These are phyloP conservation scores for Paramormyrops kingsleyae DNA, from an alignment of 2,113 vertebrate genomes.

Conservation along the genomic window DNA sequence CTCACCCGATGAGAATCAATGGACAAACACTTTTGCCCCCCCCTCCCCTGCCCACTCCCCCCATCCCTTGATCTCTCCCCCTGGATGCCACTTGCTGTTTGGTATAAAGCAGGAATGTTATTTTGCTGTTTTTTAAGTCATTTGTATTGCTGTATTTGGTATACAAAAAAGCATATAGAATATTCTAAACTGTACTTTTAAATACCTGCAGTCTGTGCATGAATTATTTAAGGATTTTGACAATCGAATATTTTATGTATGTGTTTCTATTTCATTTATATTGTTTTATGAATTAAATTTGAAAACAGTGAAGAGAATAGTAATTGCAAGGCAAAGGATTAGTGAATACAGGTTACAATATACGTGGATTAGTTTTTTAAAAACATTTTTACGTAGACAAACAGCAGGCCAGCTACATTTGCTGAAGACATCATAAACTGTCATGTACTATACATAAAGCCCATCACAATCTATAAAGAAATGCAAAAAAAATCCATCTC, in stretches of 20 bases:
- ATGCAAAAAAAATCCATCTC: background rate
- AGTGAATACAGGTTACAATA: background rate
- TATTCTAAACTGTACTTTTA: background rate
- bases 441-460: background rate
- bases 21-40: conserved; percentile 43
- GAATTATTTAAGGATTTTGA: background rate
- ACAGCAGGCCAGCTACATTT: background rate
- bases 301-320: background rate
- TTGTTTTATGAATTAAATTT: background rate
- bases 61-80: conserved; percentile 41
- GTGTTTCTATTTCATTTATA: background rate
- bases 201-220: background rate
- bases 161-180: background rate
- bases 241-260: background rate
- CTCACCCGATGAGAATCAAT: conserved; percentile 43
- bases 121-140: background rate
- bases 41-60: conserved; percentile 22
- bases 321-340: background rate
- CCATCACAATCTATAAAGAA: background rate
- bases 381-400: background rate
- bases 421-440: background rate
- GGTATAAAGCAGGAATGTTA: background rate
- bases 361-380: background rate
- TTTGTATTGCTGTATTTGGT: background rate
- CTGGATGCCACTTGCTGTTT: conserved; percentile 22